These are phyloP conservation scores for Acrocephalus scirpaceus DNA, from an alignment of 2,797 vertebrate genomes.

Conservation along the genomic window DNA sequence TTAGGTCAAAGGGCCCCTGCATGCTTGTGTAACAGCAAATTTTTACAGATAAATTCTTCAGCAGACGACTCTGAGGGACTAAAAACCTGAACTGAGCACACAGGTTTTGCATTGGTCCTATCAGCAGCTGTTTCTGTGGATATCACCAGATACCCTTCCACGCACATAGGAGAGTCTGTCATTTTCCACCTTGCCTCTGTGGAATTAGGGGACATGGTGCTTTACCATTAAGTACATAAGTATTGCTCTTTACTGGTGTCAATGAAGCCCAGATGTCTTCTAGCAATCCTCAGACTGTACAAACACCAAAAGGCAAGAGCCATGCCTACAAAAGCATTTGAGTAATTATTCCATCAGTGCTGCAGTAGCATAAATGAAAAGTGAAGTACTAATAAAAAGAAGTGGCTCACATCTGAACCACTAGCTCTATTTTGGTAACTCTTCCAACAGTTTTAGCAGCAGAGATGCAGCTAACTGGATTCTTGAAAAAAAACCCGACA, in stretches of 20 bases:
- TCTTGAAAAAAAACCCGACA: not conserved
- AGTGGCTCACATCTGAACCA: not conserved
- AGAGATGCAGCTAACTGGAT: not conserved
- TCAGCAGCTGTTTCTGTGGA: not conserved
- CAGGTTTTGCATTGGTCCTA: not conserved
- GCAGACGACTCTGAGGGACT: not conserved
- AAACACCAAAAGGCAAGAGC: not conserved
- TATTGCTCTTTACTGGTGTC: not conserved
- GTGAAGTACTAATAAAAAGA: not conserved
- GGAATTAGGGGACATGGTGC: not conserved
- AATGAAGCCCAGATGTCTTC: not conserved
- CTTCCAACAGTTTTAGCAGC: not conserved
- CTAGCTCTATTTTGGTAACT: not conserved
- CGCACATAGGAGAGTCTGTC: accelerated
- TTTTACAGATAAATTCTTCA: not conserved
- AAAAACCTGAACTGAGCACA: not conserved
- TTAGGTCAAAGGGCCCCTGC: not conserved
- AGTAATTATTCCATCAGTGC: not conserved
- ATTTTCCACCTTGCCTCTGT: not conserved
- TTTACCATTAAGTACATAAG: not conserved
- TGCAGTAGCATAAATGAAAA: not conserved
- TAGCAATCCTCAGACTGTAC: not conserved
- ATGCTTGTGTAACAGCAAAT: not conserved
- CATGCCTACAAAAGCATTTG: not conserved
- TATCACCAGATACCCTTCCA: not conserved